Conservation (phyloP, 2,797 vertebrate species). For the Prionace glauca region DNA sequence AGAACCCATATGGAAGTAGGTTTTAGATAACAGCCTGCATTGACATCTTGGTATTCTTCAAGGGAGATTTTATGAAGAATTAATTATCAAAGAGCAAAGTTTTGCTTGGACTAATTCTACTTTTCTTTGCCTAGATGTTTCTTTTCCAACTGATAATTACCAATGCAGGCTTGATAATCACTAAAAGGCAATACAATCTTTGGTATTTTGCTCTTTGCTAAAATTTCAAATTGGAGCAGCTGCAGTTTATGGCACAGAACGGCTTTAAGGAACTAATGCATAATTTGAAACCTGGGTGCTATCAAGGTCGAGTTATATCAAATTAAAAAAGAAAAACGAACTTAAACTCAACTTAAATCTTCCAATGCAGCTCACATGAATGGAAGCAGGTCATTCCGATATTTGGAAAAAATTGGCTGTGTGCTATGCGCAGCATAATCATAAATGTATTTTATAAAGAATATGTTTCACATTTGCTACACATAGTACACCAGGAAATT, state of each 20-base stretch:
- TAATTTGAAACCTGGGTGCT: background rate
- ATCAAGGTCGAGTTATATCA: background rate
- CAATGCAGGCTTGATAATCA: background rate
- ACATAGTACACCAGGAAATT: background rate
- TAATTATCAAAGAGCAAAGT: background rate
- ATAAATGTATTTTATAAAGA: background rate
- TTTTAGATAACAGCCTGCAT: background rate
- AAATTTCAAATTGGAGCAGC: background rate
- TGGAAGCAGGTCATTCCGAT: background rate
- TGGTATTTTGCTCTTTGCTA: background rate
- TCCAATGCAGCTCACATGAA: background rate
- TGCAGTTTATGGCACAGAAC: background rate
- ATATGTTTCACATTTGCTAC: background rate
- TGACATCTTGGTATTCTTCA: background rate
- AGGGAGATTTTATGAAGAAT: background rate
- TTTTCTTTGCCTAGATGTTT: background rate
- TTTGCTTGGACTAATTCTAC: background rate
- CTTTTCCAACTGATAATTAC: background rate
- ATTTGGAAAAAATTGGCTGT: background rate
- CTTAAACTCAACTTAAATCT: background rate
- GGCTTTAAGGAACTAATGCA: background rate
- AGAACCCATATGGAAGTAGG: background rate
- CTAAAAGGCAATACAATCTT: too few relatives aligned
- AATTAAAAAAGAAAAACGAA: background rate
- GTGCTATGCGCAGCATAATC: background rate